These are phyloP conservation scores for Littorina saxatilis DNA, from an alignment of 1,140 invertebrate species.

Conservation along the genomic window DNA sequence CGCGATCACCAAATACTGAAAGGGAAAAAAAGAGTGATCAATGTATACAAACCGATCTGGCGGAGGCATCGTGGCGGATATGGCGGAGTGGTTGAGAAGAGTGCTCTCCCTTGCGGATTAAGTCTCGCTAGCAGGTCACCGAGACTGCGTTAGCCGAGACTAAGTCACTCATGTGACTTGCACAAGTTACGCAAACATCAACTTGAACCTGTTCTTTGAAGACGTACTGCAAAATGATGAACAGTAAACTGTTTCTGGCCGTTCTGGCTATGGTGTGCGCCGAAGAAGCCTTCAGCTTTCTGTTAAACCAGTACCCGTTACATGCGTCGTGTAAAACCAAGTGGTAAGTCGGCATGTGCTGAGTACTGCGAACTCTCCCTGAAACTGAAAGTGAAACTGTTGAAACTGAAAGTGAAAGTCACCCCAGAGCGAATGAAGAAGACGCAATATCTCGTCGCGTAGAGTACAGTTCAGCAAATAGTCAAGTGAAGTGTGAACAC, in stretches of 20 bases:
- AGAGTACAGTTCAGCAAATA: too few species aligned
- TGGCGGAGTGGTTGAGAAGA: neutral
- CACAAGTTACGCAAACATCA: too few species aligned
- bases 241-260: neutral
- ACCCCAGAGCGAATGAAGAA: too few species aligned
- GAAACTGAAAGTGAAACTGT: too few species aligned
- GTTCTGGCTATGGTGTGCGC: neutral
- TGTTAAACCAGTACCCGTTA: constrained; percentile 36
- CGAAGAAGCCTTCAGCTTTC: neutral
- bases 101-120: neutral
- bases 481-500: too few species aligned
- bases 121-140: too few species aligned
- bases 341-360: constrained; percentile 44
- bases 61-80: neutral
- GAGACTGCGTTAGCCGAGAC: too few species aligned
- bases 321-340: constrained; percentile 56
- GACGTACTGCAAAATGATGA: neutral
- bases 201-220: too few species aligned
- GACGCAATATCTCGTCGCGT: too few species aligned
- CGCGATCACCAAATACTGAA: too few species aligned
- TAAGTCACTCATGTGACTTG: neutral
- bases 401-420: too few species aligned
- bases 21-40: too few species aligned
- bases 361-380: neutral
- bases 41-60: neutral